Evolutionary conservation across 2,888 invertebrate genomes (phyloP).

Genomic region (Meandrusa payeni): DNA sequence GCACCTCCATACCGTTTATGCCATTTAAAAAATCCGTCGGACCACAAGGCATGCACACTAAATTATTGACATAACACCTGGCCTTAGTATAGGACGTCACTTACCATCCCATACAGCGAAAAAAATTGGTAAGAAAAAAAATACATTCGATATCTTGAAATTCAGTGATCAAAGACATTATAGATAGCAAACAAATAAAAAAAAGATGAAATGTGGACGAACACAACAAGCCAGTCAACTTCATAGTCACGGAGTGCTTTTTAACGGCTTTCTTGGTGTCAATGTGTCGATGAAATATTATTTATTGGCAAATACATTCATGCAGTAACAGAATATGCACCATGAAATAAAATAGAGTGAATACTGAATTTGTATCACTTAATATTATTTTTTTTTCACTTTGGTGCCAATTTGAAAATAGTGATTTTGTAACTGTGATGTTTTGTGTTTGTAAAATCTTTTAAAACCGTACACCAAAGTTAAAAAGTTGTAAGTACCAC

Average conservation of each 20-base stretch:
- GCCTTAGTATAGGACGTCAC: conserved; percentile 17
- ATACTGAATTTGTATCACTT: conserved; percentile 15
- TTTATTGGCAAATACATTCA: conserved; percentile 80
- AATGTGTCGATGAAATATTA: conserved; percentile 46
- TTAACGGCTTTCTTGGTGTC: conserved; percentile 37
- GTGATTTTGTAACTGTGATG: not conserved
- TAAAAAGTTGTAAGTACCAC: conserved; percentile 16
- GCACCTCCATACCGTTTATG: conserved; percentile 15
- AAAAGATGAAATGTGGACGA: conserved; percentile 36
- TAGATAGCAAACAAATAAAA: conserved; percentile 64
- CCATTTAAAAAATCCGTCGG: conserved; percentile 31
- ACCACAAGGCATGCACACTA: conserved; percentile 30
- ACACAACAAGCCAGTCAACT: conserved; percentile 49
- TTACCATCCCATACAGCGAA: conserved; percentile 29
- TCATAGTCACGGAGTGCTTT: conserved; percentile 52
- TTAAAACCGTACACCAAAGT: not conserved
- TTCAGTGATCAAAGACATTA: conserved; percentile 24
- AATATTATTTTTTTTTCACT: not conserved
- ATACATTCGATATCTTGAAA: conserved; percentile 5
- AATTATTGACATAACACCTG: conserved; percentile 6
- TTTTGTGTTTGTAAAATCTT: not conserved
- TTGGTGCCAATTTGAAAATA: not conserved
- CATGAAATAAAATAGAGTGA: conserved; percentile 14
- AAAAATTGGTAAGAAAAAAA: conserved; percentile 3
- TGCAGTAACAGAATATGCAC: conserved; percentile 41